Percentiles rank a stretch among this genome's conserved stretches.
These are phyloP conservation scores for Xenops minutus DNA, from an alignment of 2,797 vertebrate genomes.

Conservation along the genomic window DNA sequence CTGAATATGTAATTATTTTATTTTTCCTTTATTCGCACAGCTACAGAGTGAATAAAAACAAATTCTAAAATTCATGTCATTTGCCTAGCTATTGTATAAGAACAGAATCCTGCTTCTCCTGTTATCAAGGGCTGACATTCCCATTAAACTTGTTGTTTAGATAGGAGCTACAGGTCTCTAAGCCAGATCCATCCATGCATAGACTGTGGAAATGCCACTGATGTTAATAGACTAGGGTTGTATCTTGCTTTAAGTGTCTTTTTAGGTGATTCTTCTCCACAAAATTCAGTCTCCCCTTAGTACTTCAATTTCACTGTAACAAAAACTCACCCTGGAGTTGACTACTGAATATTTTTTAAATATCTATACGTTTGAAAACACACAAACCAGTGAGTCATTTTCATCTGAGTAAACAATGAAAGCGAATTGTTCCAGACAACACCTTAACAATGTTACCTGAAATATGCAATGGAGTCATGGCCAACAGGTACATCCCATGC, in stretches of 20 bases:
- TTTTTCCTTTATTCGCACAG: conserved; percentile 5
- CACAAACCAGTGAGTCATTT: neutral
- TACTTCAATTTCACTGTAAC: neutral
- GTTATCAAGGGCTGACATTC: neutral
- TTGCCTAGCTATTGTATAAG: neutral
- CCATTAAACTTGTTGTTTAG: neutral
- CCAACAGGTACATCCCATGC: neutral
- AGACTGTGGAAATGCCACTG: neutral
- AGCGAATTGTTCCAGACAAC: neutral
- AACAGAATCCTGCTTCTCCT: neutral
- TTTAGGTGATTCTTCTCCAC: neutral
- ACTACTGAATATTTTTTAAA: neutral
- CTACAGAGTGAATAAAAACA: neutral
- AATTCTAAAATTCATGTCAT: neutral
- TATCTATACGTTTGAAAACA: neutral
- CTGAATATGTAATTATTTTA: neutral
- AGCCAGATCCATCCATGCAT: neutral
- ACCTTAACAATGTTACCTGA: neutral
- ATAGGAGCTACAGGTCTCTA: neutral
- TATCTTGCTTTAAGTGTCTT: neutral
- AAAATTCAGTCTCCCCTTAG: neutral
- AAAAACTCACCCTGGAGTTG: neutral
- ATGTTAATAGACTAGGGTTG: neutral
- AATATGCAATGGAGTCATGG: neutral
- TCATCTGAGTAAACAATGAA: neutral